Evolutionary conservation across 2,113 vertebrate species (phyloP).

Genomic region (Ictalurus punctatus): DNA sequence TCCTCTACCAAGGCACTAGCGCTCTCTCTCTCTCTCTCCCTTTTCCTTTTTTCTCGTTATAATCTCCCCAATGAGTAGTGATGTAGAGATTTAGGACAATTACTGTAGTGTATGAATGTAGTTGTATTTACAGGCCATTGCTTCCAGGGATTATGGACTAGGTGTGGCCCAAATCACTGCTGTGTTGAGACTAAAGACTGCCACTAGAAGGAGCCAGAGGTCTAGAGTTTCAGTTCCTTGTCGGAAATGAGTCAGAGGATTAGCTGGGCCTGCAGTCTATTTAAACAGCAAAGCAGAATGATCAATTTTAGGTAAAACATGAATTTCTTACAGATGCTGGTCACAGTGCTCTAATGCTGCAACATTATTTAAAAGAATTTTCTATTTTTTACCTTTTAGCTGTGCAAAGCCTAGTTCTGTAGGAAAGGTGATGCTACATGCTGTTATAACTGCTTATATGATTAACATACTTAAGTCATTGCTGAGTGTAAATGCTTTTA

Average conservation of each 20-base stretch:
- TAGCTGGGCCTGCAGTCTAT: background rate
- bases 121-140: background rate
- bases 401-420: background rate
- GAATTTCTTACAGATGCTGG: background rate
- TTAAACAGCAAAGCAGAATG: background rate
- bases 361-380: background rate
- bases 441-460: no score
- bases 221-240: background rate
- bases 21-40: no score
- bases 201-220: constrained; percentile 41
- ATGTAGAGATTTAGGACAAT: background rate
- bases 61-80: background rate
- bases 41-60: background rate
- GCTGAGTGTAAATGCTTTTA: background rate
- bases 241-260: background rate
- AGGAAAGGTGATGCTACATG: background rate
- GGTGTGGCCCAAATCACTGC: constrained; percentile 1
- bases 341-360: background rate
- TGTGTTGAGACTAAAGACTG: background rate
- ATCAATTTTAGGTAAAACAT: background rate
- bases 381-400: background rate
- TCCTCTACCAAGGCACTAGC: constrained; percentile 24
- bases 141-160: background rate
- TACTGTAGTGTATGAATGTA: background rate
- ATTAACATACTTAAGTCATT: background rate